phyloP scores from a whole-genome alignment of 2,888 invertebrate species.

The Ametastegia equiseti region DNA sequence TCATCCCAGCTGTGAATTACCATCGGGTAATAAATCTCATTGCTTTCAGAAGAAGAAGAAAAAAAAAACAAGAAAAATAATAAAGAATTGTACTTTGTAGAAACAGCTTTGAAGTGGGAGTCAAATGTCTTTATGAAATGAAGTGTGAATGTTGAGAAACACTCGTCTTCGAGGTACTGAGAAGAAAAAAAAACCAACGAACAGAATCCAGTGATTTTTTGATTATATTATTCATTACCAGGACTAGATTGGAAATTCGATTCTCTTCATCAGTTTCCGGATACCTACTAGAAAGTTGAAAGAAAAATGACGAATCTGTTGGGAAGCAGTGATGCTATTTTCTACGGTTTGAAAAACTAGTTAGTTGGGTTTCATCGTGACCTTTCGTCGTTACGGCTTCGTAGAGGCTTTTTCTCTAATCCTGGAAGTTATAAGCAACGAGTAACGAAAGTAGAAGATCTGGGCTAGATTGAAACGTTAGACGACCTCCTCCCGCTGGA shows the following conservation, averaged over 20 bases:
- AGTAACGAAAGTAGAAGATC: constrained; percentile 43
- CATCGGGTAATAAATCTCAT: neutral
- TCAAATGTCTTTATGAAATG: neutral
- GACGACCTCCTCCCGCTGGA: constrained; percentile 39
- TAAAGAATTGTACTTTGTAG: neutral
- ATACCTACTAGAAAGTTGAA: neutral
- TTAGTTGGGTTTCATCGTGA: constrained; percentile 14
- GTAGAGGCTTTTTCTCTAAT: constrained; percentile 12
- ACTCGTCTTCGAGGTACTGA: neutral
- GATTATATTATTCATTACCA: neutral
- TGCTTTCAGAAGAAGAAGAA: neutral
- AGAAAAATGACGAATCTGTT: neutral
- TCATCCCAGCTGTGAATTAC: neutral
- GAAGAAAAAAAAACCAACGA: neutral
- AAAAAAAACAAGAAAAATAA: neutral
- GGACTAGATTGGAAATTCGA: neutral
- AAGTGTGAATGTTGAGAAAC: neutral
- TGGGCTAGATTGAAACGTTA: constrained; percentile 45
- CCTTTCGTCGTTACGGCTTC: constrained; percentile 29
- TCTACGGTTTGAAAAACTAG: neutral
- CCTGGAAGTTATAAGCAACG: constrained; percentile 12
- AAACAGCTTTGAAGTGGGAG: neutral
- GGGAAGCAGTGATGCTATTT: constrained; percentile 7
- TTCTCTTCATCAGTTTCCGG: neutral
- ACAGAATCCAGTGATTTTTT: too few species aligned